Evolutionary conservation across 1,140 invertebrate species (phyloP).

Genomic region (Platyura marginata): DNA sequence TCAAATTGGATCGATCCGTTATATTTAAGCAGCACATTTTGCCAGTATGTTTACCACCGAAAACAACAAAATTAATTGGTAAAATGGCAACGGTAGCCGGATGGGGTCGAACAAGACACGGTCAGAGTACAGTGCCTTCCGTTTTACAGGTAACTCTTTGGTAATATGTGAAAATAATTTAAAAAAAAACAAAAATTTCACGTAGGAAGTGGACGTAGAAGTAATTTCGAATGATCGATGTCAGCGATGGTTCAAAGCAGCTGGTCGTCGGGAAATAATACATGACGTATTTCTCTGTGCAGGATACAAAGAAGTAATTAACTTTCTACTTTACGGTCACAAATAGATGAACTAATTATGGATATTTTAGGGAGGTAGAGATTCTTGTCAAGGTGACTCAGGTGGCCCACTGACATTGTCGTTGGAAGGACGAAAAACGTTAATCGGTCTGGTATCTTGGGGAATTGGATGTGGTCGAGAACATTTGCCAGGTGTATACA

Average conservation of each 20-base stretch:
- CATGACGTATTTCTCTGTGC: conserved; percentile 87
- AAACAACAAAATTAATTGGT: conserved; percentile 55
- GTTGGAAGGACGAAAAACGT: conserved; percentile 59
- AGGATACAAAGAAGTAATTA: conserved; percentile 63
- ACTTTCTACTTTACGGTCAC: neutral
- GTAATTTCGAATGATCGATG: conserved; percentile 84
- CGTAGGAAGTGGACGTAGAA: conserved; percentile 58
- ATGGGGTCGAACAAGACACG: conserved; percentile 74
- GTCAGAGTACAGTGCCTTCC: conserved; percentile 58
- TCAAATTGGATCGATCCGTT: conserved; percentile 60
- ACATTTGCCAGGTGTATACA: conserved; percentile 77
- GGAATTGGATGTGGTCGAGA: conserved; percentile 79
- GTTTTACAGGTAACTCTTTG: conserved; percentile 47
- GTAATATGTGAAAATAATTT: neutral
- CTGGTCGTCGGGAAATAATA: conserved; percentile 74
- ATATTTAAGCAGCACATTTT: conserved; percentile 76
- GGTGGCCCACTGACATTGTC: conserved; percentile 67
- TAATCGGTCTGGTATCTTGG: conserved; percentile 80
- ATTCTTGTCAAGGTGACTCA: conserved; percentile 63
- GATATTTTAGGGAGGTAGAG: conserved; percentile 36
- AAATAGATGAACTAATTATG: neutral
- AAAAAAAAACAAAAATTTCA: neutral
- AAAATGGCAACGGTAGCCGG: conserved; percentile 75
- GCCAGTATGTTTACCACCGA: conserved; percentile 61
- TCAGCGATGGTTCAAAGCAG: conserved; percentile 78